Percentiles rank a stretch among this genome's conserved stretches.
These are phyloP conservation scores for Haemorhous mexicanus DNA, from an alignment of 2,113 vertebrate genomes.

Conservation along the genomic window DNA sequence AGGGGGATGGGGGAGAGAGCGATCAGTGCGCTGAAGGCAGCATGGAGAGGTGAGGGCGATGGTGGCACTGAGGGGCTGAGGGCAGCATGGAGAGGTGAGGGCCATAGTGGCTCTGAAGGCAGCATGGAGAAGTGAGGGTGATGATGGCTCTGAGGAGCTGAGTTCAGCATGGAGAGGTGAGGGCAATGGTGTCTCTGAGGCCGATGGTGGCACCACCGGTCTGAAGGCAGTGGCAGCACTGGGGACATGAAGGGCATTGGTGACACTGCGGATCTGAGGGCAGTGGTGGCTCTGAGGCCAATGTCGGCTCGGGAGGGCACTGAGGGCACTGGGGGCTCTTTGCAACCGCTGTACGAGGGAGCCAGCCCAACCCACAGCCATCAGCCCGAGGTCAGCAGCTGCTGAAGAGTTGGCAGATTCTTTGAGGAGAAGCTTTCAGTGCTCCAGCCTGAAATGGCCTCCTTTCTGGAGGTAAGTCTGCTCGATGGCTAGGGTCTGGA, in stretches of 20 bases:
- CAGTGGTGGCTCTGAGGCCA: background rate
- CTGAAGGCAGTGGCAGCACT: background rate
- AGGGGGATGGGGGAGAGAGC: background rate
- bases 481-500: background rate
- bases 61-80: background rate
- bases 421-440: background rate
- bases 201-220: rapidly evolving
- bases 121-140: background rate
- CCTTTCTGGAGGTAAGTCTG: background rate
- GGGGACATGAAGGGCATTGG: background rate
- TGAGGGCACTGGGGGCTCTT: background rate
- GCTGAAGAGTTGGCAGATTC: background rate
- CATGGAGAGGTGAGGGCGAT: background rate
- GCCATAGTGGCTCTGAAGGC: background rate
- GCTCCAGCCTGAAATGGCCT: background rate
- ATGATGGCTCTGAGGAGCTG: background rate
- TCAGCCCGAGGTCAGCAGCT: background rate
- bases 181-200: rapidly evolving
- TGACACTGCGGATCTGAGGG: background rate
- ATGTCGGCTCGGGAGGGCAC: too few species aligned
- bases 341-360: rapidly evolving
- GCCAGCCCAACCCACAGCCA: background rate
- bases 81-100: too few species aligned
- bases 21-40: too few species aligned
- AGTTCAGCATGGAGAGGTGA: too few species aligned